phyloP scores from a whole-genome alignment of 1,140 invertebrate species.

The Rhysida immarginata region DNA sequence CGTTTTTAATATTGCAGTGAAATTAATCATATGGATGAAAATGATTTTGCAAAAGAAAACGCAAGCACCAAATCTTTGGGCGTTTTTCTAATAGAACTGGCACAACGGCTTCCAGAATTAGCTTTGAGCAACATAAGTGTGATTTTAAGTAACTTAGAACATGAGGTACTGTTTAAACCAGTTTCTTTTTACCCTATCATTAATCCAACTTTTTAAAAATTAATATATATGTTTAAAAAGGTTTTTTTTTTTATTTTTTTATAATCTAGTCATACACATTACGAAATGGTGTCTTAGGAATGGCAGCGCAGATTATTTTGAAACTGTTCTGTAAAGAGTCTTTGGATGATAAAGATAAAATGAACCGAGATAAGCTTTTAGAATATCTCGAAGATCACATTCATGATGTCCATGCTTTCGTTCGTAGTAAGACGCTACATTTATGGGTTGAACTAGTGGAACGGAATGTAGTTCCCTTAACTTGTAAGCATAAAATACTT shows the following conservation, averaged over 20 bases:
- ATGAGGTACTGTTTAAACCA: not conserved
- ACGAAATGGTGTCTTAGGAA: constrained; percentile 59
- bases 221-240: not conserved
- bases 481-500: constrained; percentile 44
- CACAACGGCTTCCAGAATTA: not conserved
- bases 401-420: constrained; percentile 63
- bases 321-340: constrained; percentile 47
- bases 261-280: constrained; percentile 51
- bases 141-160: constrained; percentile 1
- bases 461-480: constrained; percentile 53
- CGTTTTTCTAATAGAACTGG: constrained; percentile 3
- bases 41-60: not conserved
- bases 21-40: constrained; percentile 4
- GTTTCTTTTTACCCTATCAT: not conserved
- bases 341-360: constrained; percentile 44
- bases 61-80: not conserved
- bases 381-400: constrained; percentile 62
- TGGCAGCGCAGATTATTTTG: constrained; percentile 56
- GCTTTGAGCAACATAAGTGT: constrained; percentile 5
- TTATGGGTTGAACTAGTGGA: constrained; percentile 54
- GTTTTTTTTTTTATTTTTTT: constrained; percentile 14
- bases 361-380: constrained; percentile 50
- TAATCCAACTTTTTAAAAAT: not conserved
- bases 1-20: too few relatives aligned
- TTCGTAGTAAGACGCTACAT: constrained; percentile 56